Percentiles rank a stretch among this genome's conserved stretches.
phyloP scores from a whole-genome alignment of 37 sponge, comb jelly and placozoan species.

The Amphimedon queenslandica region DNA sequence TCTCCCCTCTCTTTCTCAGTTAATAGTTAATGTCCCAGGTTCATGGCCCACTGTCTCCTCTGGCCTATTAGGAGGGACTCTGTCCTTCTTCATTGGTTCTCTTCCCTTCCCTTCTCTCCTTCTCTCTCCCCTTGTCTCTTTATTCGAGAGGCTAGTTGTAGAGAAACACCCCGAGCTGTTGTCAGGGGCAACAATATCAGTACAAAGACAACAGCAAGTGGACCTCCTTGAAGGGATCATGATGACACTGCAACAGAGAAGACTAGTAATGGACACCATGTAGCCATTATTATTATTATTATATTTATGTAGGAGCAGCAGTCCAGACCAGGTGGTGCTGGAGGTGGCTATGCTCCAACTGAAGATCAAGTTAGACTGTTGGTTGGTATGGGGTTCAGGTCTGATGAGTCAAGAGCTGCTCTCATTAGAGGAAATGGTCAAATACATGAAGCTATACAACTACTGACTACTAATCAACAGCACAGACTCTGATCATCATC shows the following conservation, averaged over 20 bases:
- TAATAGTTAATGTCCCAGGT: not conserved
- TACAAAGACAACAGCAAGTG: conserved; percentile 45
- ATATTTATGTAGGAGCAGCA: not conserved
- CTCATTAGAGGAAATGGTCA: conserved; percentile 28
- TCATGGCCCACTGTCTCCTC: not conserved
- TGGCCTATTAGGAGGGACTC: not conserved
- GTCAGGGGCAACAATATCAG: conserved; percentile 46
- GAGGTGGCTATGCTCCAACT: not conserved
- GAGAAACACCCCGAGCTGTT: conserved; percentile 7
- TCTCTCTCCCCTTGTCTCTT: conserved; percentile 7
- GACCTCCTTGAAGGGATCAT: conserved; percentile 51
- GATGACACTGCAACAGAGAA: conserved; percentile 16
- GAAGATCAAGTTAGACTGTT: conserved; percentile 31
- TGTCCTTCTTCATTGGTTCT: not conserved
- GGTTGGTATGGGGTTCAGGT: conserved; percentile 43
- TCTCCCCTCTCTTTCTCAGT: not conserved
- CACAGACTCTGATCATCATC: too few relatives aligned
- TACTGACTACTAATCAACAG: conserved; percentile 26
- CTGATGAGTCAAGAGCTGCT: conserved; percentile 17
- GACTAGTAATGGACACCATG: not conserved
- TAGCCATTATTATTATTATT: not conserved
- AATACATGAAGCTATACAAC: conserved; percentile 29
- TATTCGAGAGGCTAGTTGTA: conserved; percentile 11
- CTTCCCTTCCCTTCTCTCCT: conserved; percentile 23
- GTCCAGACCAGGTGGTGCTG: too few relatives aligned